Evolutionary conservation across 1,140 invertebrate species (phyloP), one percentile per base, ranked within the genome.

Genomic region (Sitophilus oryzae): DNA sequence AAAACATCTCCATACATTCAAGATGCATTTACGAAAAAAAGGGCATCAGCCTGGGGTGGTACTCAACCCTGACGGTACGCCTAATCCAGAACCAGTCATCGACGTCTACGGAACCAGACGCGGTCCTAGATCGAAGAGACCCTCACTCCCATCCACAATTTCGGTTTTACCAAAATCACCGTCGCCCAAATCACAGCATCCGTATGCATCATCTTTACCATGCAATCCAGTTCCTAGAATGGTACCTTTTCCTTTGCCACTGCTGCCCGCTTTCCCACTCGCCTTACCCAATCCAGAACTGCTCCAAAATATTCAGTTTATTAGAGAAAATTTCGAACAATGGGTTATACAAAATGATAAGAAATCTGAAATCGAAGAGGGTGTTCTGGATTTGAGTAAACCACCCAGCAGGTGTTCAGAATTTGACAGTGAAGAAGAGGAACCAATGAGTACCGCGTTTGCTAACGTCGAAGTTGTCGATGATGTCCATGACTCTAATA

Each of bases 1-100:
- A 0, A 99, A 99, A 71, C 99, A 99, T 70, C 96, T 92, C 64
- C 96, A 99, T 75, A 94, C 91, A 22, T 75, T 99, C 0, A 99
- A 99, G 68, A 78, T 96, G 0, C 97, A 99, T 72, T 71, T 99
- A 11, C 77, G 91, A 2, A 98, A 98, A 68, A 94, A 96, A 65
- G 74, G 78, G 30, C 95, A 98, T 68, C 82, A 84, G 60, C 89
- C 92, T 0, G 87, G 84, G 0, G 83, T 88, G 75, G 89, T 93
- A 0, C 71, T 94, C 1, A 93, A 95, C 63, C 78, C 86, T 14
- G 92, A 95, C 60, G 92, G 91, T 1, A 84, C 88, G 0, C 87
- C 88, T 0, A 93, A 93, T 71, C 88, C 88, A 0, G 68, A 88
- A 21, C 85, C 88, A 0, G 86, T 93, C 0, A 93, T 95, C 54